Base-by-base conservation (phyloP, 2,113 vertebrate species). In the Elgaria multicarinata region DNA sequence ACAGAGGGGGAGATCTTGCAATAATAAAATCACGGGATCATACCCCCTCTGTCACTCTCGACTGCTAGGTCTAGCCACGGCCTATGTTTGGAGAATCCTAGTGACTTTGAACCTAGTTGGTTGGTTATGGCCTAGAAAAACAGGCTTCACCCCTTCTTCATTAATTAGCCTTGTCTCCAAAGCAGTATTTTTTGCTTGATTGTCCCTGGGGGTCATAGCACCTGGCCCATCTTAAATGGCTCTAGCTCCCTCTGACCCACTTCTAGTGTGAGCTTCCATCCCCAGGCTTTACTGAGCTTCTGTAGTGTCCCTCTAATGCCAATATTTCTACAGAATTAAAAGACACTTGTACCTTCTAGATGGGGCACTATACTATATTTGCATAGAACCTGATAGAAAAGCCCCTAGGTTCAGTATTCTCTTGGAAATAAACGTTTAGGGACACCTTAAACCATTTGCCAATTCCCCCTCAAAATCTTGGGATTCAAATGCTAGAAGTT, bases 381-480 rank as follows among this genome's bases (percentile, higher is more conserved):
- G 44, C n/a, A n/a, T 33, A 46, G 13, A 79, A 22, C 13, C 64
- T 62, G 50, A 74, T 4, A 9, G 31, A 44, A 12, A n/a, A 62
- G 8, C 20, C 50, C 22, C 22, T 13, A 12, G 13, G 1, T 62
- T 58, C 76, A 83, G 8, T 46, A 31, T 18, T 53, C 26, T 31
- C 44, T 42, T 71, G 67, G 44, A 55, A 36, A 75, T 8, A 24
- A 67, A 53, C 31, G 12, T 22, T 64, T 28, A 69, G 50, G 50
- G 24, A 33, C 13, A 62, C 16, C 0, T 28, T 66, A 13, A 0
- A 0, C 16, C 3, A 2, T 46, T 3, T n/a, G 46, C 53, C 16
- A 81, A n/a, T 16, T 81, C n/a, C 36, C 36, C 8, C n/a, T 3
- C 1, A 46, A n/a, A 46, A 44, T 50, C n/a, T 83, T 8, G 33